These are phyloP conservation scores for Epinephelus fuscoguttatus DNA, from an alignment of 2,113 vertebrate genomes.

Conservation along the genomic window DNA sequence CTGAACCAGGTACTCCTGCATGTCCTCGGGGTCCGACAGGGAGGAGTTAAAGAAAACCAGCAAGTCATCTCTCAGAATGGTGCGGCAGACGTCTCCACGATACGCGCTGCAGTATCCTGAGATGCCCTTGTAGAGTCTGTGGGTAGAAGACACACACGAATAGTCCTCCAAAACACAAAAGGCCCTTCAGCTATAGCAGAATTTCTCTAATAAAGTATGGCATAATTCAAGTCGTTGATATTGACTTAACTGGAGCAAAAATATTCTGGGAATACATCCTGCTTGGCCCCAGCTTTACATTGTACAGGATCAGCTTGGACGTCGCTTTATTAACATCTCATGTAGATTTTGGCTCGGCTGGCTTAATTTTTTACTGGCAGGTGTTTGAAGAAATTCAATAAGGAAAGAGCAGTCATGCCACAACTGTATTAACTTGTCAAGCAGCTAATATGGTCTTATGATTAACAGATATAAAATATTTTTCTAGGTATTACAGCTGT, in stretches of 20 bases:
- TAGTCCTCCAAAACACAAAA: no score
- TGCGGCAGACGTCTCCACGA: conserved; percentile 90
- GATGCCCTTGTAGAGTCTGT: conserved; percentile 90
- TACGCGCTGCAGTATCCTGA: conserved; percentile 94
- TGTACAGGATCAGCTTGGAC: neutral
- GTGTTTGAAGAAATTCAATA: neutral
- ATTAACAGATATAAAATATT: no score
- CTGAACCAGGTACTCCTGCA: conserved; percentile 92
- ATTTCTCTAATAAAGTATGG: no score
- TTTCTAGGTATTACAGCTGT: no score
- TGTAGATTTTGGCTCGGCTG: neutral
- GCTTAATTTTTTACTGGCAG: neutral
- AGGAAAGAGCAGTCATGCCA: neutral
- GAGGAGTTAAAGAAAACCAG: conserved; percentile 97
- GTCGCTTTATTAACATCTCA: neutral
- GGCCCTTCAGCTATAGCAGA: no score
- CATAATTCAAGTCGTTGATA: no score
- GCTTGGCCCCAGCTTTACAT: neutral
- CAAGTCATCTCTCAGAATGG: conserved; percentile 82
- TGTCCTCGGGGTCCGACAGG: conserved; percentile 89
- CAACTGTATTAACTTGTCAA: no score
- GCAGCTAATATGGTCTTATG: no score
- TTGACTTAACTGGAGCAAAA: neutral
- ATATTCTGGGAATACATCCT: neutral
- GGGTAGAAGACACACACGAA: neutral